Evolutionary conservation across 2,113 vertebrate species (phyloP).

Genomic region (Bubo scandiacus): DNA sequence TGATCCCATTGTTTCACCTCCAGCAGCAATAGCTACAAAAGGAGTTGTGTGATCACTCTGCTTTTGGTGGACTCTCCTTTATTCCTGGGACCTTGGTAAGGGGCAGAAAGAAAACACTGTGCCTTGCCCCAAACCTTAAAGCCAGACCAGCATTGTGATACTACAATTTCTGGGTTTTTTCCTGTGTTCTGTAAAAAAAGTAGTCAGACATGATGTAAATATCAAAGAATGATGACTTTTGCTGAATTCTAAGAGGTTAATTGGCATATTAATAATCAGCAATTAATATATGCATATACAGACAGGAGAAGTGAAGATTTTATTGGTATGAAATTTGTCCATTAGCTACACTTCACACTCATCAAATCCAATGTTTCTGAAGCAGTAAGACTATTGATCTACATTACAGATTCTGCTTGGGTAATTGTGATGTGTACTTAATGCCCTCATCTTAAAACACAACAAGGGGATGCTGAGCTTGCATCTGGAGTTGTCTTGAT

Average conservation of each 20-base stretch:
- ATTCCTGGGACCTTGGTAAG: not conserved
- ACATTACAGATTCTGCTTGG: not conserved
- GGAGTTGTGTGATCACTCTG: not conserved
- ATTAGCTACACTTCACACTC: not conserved
- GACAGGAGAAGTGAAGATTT: not conserved
- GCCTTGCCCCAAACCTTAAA: not conserved
- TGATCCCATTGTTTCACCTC: not conserved
- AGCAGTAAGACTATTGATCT: constrained; percentile 17
- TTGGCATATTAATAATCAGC: not conserved
- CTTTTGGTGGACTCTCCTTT: not conserved
- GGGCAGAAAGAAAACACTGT: not conserved
- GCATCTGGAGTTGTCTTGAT: not conserved
- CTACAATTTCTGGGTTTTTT: rapidly evolving
- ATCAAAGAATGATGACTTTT: not conserved
- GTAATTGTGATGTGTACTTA: not conserved
- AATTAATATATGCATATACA: not conserved
- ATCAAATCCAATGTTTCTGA: not conserved
- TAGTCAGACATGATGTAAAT: not conserved
- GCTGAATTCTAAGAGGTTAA: not conserved
- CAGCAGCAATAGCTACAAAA: not conserved
- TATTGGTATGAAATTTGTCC: not conserved
- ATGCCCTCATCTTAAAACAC: not conserved
- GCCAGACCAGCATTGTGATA: not conserved
- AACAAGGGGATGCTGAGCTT: not conserved
- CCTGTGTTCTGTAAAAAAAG: not conserved